A percentile compares a stretch with the other conserved stretches of the same genome.
phyloP scores from a whole-genome alignment of 1,140 invertebrate species.

The Monomorium pharaonis region DNA sequence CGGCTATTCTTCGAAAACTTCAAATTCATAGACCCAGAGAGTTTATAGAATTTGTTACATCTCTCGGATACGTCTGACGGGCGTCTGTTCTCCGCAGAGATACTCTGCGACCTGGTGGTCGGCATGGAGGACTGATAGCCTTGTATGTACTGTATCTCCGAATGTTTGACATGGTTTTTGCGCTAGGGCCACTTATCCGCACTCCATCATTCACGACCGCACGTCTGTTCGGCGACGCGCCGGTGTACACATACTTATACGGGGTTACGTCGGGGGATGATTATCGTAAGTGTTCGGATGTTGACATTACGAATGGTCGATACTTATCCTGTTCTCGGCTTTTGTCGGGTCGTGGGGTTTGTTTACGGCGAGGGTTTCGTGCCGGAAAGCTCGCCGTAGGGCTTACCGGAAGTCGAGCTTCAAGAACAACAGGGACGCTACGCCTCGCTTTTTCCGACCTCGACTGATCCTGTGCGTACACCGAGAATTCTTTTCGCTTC shows the following conservation, averaged over 20 bases:
- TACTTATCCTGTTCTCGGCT: constrained; percentile 56
- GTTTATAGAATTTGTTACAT: background rate
- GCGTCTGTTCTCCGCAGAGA: too few relatives aligned
- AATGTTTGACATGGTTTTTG: too few relatives aligned
- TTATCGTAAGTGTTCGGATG: constrained; percentile 6
- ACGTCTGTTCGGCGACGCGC: background rate
- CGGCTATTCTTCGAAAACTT: constrained; percentile 4
- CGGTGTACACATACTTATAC: background rate
- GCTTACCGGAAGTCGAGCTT: constrained; percentile 77
- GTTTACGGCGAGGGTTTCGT: constrained; percentile 74
- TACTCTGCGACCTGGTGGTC: background rate
- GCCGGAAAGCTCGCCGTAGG: constrained; percentile 67
- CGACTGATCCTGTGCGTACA: background rate
- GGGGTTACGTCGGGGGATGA: constrained; percentile 7
- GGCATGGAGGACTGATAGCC: too few relatives aligned
- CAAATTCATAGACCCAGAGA: background rate
- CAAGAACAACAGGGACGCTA: constrained; percentile 73
- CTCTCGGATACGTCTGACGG: background rate
- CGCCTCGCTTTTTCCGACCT: constrained; percentile 22
- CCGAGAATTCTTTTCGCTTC: background rate
- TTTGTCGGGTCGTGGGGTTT: constrained; percentile 63
- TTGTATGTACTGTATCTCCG: too few relatives aligned
- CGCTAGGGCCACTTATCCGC: background rate
- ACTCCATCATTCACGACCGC: background rate
- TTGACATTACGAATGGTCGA: constrained; percentile 64